A percentile compares a stretch with the other conserved stretches of the same genome.
phyloP scores from a whole-genome alignment of 2,797 vertebrate genomes.

The Rhodeus uyekii region DNA sequence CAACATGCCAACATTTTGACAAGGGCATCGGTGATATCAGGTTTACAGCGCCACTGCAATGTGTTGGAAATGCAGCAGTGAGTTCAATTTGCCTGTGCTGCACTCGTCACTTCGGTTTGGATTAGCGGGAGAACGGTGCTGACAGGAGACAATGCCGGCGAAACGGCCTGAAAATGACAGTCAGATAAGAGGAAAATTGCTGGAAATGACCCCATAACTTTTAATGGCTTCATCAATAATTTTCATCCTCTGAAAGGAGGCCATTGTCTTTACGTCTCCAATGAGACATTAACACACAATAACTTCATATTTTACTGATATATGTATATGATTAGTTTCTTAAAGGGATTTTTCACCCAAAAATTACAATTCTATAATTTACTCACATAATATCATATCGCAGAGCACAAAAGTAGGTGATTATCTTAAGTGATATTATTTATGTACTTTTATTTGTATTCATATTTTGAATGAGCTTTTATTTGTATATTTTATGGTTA shows the following conservation, averaged over 20 bases:
- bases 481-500: too few species aligned
- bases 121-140: neutral
- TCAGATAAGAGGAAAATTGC: conserved; percentile 3
- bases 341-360: neutral
- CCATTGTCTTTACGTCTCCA: neutral
- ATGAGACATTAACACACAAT: conserved; percentile 9
- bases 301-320: neutral
- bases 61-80: conserved; percentile 21
- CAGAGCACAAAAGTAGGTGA: neutral
- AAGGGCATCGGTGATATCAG: conserved; percentile 11
- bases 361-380: neutral
- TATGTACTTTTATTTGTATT: neutral
- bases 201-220: conserved; percentile 4
- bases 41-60: conserved; percentile 12
- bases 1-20: conserved; percentile 20
- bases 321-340: neutral
- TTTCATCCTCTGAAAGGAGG: conserved; percentile 15
- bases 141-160: neutral
- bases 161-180: conserved; percentile 16
- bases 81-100: neutral
- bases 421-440: neutral
- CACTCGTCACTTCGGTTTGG: neutral
- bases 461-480: neutral
- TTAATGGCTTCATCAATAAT: conserved; percentile 17
- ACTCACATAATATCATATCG: neutral